Evolutionary conservation across 2,797 vertebrate species (phyloP), one percentile per base, ranked within the genome.

Genomic region (Taenioides sp.): DNA sequence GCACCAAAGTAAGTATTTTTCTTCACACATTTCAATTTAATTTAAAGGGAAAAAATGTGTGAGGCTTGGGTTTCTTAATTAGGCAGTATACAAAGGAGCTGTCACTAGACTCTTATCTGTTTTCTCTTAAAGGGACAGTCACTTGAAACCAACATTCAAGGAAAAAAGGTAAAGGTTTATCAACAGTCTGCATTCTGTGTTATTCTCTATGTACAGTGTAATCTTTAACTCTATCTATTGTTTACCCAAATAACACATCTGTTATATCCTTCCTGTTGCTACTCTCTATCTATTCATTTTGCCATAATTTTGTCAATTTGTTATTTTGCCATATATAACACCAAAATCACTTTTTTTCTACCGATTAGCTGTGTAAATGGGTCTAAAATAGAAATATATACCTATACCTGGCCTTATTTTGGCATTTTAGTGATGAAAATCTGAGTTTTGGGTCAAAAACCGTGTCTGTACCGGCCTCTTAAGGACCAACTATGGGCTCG

Each of bases 21-120:
- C 59, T 61, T 34, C 59, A 31, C 59, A 61, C 59, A 34, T 61
- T 23, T 62, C 28, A 62, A 37, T 34, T 62, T 1, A 62, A 37
- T 62, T 28, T 34, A 34, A 62, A n/a, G 3, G 31, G 14, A 62
- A 62, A n/a, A 37, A 62, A 62, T 20, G 60, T 37, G 60, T 62
- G 60, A 37, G 6, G 28, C 20, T n/a, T 34, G 18, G 31, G 57
- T 59, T 62, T 34, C 31, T 62, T 62, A 37, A 34, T 62, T 62
- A 37, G 28, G 9, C 18, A 4, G 17, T 61, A n/a, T 2, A 62
- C 7, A 34, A 31, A 62, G 9, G 18, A 34, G 60, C 59, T 61
- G 59, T 34, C 60, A 34, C 18, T n/a, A 18, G 1, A 6, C 3
- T 60, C 57, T 28, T 31, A 31, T 31, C 25, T 27, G 16, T 18